Percentiles rank a stretch among this genome's conserved stretches.
phyloP scores from a whole-genome alignment of 2,113 vertebrate species.

The Smithornis capensis region DNA sequence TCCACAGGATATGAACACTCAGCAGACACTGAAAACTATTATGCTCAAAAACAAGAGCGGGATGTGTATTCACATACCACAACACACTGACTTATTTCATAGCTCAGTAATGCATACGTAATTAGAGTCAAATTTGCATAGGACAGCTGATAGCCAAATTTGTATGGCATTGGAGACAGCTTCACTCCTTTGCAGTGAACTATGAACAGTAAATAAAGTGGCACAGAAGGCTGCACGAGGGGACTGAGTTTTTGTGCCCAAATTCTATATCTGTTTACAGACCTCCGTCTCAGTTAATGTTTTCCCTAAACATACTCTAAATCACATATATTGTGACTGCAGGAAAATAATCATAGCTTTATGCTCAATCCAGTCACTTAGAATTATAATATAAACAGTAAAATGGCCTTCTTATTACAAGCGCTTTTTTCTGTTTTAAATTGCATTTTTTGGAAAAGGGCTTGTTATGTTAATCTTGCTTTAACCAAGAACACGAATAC shows the following conservation, averaged over 20 bases:
- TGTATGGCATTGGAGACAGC: background rate
- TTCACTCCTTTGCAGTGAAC: background rate
- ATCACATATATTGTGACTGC: background rate
- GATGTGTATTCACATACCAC: conserved; percentile 37
- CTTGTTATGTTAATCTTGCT: background rate
- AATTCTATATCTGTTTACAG: background rate
- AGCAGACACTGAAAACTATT: conserved; percentile 42
- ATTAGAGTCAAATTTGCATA: conserved; percentile 44
- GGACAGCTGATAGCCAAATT: conserved; percentile 39
- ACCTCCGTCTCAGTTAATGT: background rate
- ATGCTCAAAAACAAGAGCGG: conserved; percentile 56
- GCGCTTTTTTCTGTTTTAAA: background rate
- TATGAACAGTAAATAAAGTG: background rate
- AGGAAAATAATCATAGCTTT: conserved; percentile 47
- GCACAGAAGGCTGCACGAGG: background rate
- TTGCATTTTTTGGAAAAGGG: background rate
- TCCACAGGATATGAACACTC: conserved; percentile 35
- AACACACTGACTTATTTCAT: conserved; percentile 51
- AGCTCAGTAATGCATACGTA: conserved; percentile 35
- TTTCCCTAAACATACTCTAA: background rate
- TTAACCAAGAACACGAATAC: background rate
- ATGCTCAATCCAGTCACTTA: conserved; percentile 1
- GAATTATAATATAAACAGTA: conserved; percentile 43
- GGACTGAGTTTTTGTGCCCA: background rate
- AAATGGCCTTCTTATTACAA: background rate